Conservation (phyloP, 2,113 vertebrate genomes). For the Erythrocebus patas region DNA sequence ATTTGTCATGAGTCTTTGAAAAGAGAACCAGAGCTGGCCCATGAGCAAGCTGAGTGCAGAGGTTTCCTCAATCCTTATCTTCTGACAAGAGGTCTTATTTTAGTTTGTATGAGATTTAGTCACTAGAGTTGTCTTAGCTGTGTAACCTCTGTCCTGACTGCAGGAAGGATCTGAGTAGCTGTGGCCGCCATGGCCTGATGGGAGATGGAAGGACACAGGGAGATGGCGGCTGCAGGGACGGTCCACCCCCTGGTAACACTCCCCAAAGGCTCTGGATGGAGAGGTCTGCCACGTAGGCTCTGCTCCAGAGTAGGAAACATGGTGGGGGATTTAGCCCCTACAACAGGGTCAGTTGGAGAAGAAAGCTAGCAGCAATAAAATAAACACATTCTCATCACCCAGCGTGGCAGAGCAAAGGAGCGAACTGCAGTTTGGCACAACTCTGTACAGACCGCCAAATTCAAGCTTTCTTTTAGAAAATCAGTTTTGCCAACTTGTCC, state of each 20-base stretch:
- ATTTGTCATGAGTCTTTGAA: background rate
- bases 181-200: background rate
- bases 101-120: background rate
- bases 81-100: background rate
- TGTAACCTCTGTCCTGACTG: background rate
- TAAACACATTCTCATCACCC: background rate
- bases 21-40: background rate
- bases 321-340: no score
- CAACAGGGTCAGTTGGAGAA: background rate
- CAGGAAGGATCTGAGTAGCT: background rate
- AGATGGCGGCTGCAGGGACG: accelerated
- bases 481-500: background rate
- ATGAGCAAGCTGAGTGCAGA: background rate
- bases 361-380: background rate
- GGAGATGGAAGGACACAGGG: background rate
- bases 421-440: background rate
- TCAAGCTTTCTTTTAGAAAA: background rate
- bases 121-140: background rate
- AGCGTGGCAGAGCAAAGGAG: background rate
- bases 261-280: background rate
- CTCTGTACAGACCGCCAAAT: background rate
- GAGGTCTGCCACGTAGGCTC: background rate
- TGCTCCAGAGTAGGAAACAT: background rate
- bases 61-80: background rate
- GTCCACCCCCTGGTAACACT: background rate